These are phyloP conservation scores for Aphyosemion australe DNA, from an alignment of 2,113 vertebrate species.

Conservation along the genomic window DNA sequence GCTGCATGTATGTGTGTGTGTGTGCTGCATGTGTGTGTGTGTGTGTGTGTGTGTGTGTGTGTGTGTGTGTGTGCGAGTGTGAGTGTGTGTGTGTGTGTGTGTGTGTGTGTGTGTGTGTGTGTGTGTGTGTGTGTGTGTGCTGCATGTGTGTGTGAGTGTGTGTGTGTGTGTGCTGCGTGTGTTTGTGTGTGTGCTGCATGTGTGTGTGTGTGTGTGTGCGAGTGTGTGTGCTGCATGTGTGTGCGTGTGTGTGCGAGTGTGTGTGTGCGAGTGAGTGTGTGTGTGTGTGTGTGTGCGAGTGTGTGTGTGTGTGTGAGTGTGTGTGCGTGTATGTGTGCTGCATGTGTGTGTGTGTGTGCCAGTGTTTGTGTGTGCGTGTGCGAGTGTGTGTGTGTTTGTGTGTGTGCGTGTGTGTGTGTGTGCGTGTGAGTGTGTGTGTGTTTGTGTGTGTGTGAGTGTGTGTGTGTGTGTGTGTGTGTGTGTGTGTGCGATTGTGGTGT, in stretches of 20 bases:
- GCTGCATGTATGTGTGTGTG: no score
- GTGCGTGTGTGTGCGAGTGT: constrained; percentile 9
- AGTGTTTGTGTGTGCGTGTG: constrained; percentile 5
- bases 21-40: constrained; percentile 29
- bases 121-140: constrained; percentile 5
- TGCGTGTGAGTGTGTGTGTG: background rate
- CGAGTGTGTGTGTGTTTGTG: constrained; percentile 43
- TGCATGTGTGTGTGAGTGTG: constrained; percentile 33
- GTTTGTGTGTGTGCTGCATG: constrained; percentile 5
- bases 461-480: no score
- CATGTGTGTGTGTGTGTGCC: background rate
- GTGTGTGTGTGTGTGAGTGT: constrained; percentile 8
- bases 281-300: constrained; percentile 22
- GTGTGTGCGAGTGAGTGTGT: constrained; percentile 42
- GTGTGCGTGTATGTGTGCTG: no score
- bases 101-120: no score
- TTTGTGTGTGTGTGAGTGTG: background rate
- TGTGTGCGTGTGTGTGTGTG: constrained; percentile 38
- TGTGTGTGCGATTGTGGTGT: constrained; percentile 9
- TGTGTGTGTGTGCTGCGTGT: constrained; percentile 23
- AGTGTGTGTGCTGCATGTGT: background rate
- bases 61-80: background rate
- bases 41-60: constrained; percentile 42
- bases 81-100: constrained; percentile 9
- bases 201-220: background rate